Evolutionary conservation across 53 echinoderm and acorn worm species (phyloP).

Genomic region (Henricia sp.): DNA sequence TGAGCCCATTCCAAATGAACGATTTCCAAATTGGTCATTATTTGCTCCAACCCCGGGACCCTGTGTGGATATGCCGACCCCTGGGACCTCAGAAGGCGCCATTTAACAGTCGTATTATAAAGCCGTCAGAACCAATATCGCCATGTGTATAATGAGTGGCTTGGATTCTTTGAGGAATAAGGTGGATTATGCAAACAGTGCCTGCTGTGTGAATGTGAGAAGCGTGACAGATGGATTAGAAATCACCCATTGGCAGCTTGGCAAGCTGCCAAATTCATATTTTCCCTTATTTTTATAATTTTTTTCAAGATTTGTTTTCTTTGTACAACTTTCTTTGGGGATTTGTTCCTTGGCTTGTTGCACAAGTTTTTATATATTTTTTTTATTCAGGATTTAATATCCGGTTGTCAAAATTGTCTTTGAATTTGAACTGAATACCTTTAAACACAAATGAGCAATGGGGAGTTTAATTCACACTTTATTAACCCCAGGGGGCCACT

Average conservation of each 20-base stretch:
- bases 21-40: constrained; percentile 20
- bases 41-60: background rate
- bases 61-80: background rate
- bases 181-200: constrained; percentile 40
- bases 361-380: background rate
- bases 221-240: constrained; percentile 49
- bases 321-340: background rate
- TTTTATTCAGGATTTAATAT: background rate
- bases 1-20: background rate
- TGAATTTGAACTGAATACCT: too few relatives aligned
- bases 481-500: too few relatives aligned
- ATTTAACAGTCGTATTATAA: constrained; percentile 32
- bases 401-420: too few relatives aligned
- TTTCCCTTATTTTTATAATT: background rate
- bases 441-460: background rate
- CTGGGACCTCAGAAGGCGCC: background rate
- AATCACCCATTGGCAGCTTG: constrained; percentile 15
- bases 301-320: background rate
- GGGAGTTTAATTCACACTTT: too few relatives aligned
- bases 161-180: background rate
- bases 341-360: background rate
- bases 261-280: constrained; percentile 12
- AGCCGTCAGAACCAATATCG: constrained; percentile 23
- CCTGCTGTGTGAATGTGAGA: background rate
- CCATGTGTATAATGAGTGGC: background rate